Evolutionary conservation across 2,797 vertebrate genomes (phyloP).

Genomic region (Malacoctenus gilli): DNA sequence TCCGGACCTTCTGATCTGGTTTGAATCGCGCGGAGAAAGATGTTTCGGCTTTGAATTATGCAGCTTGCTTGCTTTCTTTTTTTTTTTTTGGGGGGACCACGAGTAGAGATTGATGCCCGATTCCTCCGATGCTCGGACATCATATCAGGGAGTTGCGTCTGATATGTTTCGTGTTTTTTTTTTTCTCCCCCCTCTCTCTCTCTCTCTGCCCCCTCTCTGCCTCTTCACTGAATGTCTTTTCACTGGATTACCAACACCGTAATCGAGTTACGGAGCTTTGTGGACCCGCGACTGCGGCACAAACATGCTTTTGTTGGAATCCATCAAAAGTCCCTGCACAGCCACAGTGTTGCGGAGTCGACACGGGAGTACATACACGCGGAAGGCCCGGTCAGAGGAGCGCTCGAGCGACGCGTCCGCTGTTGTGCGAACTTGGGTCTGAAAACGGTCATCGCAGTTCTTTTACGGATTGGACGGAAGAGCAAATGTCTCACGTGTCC

Average conservation of each 20-base stretch:
- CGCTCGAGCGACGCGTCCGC: too few relatives aligned
- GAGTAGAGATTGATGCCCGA: conserved; percentile 78
- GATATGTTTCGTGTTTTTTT: conserved; percentile 65
- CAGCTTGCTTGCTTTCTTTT: conserved; percentile 73
- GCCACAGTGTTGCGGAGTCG: conserved; percentile 36
- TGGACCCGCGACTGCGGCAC: conserved; percentile 62
- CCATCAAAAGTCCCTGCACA: conserved; percentile 51
- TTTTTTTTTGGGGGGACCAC: too few relatives aligned
- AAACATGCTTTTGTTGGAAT: conserved; percentile 66
- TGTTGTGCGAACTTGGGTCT: too few relatives aligned
- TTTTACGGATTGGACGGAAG: too few relatives aligned
- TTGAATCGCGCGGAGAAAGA: conserved; percentile 77
- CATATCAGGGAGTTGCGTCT: conserved; percentile 59
- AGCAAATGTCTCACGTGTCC: too few relatives aligned
- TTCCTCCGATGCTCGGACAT: conserved; percentile 70
- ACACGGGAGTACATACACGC: conserved; percentile 42
- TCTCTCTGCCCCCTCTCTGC: conserved; percentile 43
- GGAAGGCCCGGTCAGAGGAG: conserved; percentile 14
- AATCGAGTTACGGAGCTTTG: conserved; percentile 73
- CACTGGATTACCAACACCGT: conserved; percentile 78
- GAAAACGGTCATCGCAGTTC: too few relatives aligned
- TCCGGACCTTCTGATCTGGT: conserved; percentile 76
- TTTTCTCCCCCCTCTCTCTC: conserved; percentile 43
- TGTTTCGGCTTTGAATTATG: conserved; percentile 82
- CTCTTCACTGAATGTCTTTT: conserved; percentile 70